Base-by-base conservation (phyloP, 2,797 vertebrate species). In the Stomatorhinus walkeri region DNA sequence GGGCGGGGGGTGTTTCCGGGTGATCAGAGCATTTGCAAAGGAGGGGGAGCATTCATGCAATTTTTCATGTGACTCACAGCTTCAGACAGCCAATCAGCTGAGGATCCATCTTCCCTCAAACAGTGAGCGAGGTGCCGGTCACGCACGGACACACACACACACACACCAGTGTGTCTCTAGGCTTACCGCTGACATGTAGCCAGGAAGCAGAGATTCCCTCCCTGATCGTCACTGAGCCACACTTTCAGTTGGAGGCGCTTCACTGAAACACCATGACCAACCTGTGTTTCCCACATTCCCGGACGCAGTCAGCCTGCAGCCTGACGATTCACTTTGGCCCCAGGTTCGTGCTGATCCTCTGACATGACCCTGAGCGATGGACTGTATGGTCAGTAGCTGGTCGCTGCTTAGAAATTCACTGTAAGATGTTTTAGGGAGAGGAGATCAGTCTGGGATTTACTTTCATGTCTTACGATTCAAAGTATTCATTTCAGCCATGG, bases 61-160 rank as follows among this genome's bases (percentile, higher is more conserved):
- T 51, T 52, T 85, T 85, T 85, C 83, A 85, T 22, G 48, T 52
- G 48, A 85, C 83, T 93, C 93, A 94, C 92, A 92, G 93, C 93
- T 93, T 92, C 92, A 93, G 92, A 32, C 93, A 93, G 48, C n/a
- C 40, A 49, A 93, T 93, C 94, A 93, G 92, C 49, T 61, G 61
- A 89, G 87, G 84, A 86, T 68, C 51, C 85, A 68, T 90, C 76
- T 84, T 54, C 83, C 28, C 54, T 28, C 76, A 72, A 43, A 36
- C 28, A 28, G 49, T 32, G 49, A 86, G 84, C 1, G 24, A 36
- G 24, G 51, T 59, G 49, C 51, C 28, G 19, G 49, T 7, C 85
- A 28, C 2, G 1, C 28, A 56, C 16, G 4, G 4, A 56, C 1
- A 64, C 83, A 4, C 40, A 49, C 81, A 84, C 56, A 24, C n/a